Evolutionary conservation across 2,113 vertebrate species (phyloP).

Genomic region (Zingel zingel): DNA sequence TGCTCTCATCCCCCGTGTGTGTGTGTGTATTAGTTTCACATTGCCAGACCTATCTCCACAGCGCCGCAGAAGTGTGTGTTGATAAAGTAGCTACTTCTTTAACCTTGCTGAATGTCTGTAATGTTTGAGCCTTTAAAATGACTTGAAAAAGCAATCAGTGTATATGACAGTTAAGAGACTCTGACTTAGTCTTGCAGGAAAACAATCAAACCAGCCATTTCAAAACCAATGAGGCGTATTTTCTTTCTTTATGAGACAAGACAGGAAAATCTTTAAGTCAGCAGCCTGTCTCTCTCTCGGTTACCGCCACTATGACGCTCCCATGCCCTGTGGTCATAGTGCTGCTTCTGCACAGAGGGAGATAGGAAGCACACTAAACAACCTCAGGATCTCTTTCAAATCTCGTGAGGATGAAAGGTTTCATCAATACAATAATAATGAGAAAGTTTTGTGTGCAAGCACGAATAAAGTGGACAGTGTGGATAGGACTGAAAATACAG

Average conservation of each 20-base stretch:
- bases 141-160: background rate
- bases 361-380: constrained; percentile 33
- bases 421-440: constrained; percentile 21
- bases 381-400: constrained; percentile 12
- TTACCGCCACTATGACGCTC: background rate
- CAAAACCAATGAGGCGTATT: background rate
- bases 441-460: constrained; percentile 14
- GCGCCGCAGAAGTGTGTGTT: background rate
- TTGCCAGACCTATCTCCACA: too few species aligned
- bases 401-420: constrained; percentile 2
- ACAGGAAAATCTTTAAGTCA: constrained; percentile 3
- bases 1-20: background rate
- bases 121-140: background rate
- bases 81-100: background rate
- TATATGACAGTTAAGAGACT: background rate
- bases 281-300: constrained; percentile 8
- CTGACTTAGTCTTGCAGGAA: background rate
- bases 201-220: background rate
- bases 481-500: background rate
- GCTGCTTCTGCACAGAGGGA: constrained; percentile 38
- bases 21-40: too few species aligned
- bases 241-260: background rate
- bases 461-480: background rate
- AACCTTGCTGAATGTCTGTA: constrained; percentile 2
- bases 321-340: constrained; percentile 10